A percentile compares a stretch with the other conserved stretches of the same genome.
Conservation (phyloP, 2,113 vertebrate species). For the human (Homo sapiens) region GRCh38 chr16:67025001-67025500, state of each 20-base stretch:
- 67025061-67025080: slow-evolving; percentile 50
- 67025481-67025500: neutral
- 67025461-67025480: neutral
- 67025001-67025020: slow-evolving; percentile 39
- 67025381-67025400: neutral
- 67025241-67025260: neutral
- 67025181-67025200: neutral
- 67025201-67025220: neutral
- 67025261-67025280: neutral
- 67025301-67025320: neutral
- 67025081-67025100: slow-evolving; percentile 17
- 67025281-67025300: neutral
- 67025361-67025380: neutral
- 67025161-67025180: slow-evolving; percentile 55
- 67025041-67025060: slow-evolving; percentile 42
- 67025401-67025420: neutral
- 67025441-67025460: neutral
- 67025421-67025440: neutral
- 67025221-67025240: neutral
- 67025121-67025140: slow-evolving; percentile 68
- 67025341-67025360: neutral
- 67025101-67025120: slow-evolving; percentile 64
- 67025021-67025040: slow-evolving; percentile 54
- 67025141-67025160: slow-evolving; percentile 55
- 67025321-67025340: neutral